A percentile compares a stretch with the other conserved stretches of the same genome.
Conservation (phyloP, 1,140 invertebrate genomes). For the Luehdorfia chinensis region DNA sequence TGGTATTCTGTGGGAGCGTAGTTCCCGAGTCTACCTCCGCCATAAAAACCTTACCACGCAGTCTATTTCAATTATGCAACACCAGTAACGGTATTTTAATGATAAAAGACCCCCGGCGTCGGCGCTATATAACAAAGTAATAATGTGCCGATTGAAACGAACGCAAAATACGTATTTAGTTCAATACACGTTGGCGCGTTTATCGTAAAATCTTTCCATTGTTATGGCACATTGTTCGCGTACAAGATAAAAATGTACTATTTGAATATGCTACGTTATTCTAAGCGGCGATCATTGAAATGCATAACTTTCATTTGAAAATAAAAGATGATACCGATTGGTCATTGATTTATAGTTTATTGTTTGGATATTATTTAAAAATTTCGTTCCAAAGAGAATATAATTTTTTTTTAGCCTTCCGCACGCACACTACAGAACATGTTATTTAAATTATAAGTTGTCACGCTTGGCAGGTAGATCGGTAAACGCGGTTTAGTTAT, state of each 20-base stretch:
- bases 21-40: too few relatives aligned
- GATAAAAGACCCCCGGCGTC: background rate
- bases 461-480: too few relatives aligned
- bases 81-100: slow-evolving; percentile 1
- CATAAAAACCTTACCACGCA: slow-evolving; percentile 1
- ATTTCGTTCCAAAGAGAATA: too few relatives aligned
- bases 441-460: too few relatives aligned
- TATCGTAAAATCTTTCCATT: slow-evolving; percentile 24
- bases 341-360: slow-evolving; percentile 12
- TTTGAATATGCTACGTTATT: slow-evolving; percentile 33
- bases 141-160: slow-evolving; percentile 3
- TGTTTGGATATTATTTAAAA: background rate
- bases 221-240: slow-evolving; percentile 19
- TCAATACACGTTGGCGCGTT: slow-evolving; percentile 11
- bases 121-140: slow-evolving; percentile 3
- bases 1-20: too few relatives aligned
- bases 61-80: background rate
- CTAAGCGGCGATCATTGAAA: slow-evolving; percentile 20
- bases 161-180: slow-evolving; percentile 3
- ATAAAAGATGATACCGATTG: slow-evolving; percentile 13
- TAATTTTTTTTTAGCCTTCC: too few relatives aligned
- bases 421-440: too few relatives aligned
- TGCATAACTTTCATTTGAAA: slow-evolving; percentile 15
- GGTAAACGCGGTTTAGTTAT: too few relatives aligned
- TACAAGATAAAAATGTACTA: slow-evolving; percentile 37